Evolutionary conservation across 2,797 vertebrate genomes (phyloP), one percentile per base, ranked within the genome.

Genomic region (Halcyon smyrnensis): DNA sequence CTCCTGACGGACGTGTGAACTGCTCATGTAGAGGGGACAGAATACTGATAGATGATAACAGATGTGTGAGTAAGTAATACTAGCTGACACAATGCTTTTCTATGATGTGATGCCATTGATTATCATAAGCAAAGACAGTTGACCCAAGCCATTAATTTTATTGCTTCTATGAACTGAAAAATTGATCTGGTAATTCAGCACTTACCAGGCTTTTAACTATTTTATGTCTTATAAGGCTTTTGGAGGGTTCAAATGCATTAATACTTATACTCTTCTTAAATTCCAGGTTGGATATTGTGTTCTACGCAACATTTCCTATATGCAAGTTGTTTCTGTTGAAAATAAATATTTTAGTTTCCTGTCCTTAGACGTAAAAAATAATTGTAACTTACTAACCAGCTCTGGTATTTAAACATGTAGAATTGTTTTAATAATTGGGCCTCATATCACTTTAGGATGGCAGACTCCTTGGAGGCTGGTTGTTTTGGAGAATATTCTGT

Each of bases 11-110:
- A 60, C 98, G 98, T 91, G 99, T 99, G 84, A 99, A 99, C 97
- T 99, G 99, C 96, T 99, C 99, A 12, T 99, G 99, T 87, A 98
- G 99, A 76, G 99, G 99, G 43, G 99, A 99, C 86, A 98, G 99
- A 84, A 97, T 99, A 95, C 98, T 99, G 93, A 92, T 99, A 96
- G 98, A 99, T 92, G 99, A 99, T 98, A 99, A 99, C 98, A 99
- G 99, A 98, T 99, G 99, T 98, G 98, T 99, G 97, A 98, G 99
- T 99, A 99, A 99, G 99, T 99, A 98, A 97, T 80, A 90, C 84
- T 94, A 69, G 69, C 70, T 93, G 85, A 69, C 59, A 48, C 2
- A 5, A 48, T 34, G 84, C 51, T 92, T 87, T 59, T 28, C 62
- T 81, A 3, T 63, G 65, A 10, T 82, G 20, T 53, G 70, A 43